Percentiles rank a stretch among this genome's conserved stretches.
Evolutionary conservation across 2,113 vertebrate species (phyloP).

Genomic region (Callopanchax toddi): DNA sequence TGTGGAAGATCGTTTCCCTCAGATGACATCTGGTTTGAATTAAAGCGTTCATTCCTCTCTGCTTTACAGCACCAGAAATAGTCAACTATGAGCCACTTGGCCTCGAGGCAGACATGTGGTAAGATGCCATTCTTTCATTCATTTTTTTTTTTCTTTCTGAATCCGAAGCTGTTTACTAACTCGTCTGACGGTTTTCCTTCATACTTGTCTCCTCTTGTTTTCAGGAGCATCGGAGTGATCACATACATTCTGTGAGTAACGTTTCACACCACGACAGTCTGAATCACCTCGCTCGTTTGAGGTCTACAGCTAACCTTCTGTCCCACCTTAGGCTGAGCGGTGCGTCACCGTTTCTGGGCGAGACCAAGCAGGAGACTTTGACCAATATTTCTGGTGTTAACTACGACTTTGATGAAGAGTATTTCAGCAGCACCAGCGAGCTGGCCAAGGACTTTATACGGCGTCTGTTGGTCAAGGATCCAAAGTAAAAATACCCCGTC

Average conservation of each 20-base stretch:
- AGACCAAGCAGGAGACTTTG: conserved; percentile 96
- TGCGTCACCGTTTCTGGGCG: conserved; percentile 93
- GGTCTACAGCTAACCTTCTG: conserved; percentile 8
- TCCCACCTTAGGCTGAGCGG: conserved; percentile 84
- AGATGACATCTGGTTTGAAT: conserved; percentile 58
- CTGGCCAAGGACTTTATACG: conserved; percentile 98
- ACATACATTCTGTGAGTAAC: conserved; percentile 95
- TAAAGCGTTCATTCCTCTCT: conserved; percentile 43
- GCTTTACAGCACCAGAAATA: conserved; percentile 90
- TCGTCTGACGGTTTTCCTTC: conserved; percentile 16
- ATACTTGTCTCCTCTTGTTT: conserved; percentile 32
- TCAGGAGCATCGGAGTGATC: conserved; percentile 97
- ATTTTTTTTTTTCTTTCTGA: neutral
- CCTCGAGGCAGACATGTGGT: conserved; percentile 98
- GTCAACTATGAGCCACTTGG: conserved; percentile 97
- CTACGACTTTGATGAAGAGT: conserved; percentile 97
- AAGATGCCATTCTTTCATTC: conserved; percentile 72
- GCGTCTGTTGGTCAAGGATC: conserved; percentile 93
- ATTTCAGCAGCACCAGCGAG: conserved; percentile 96
- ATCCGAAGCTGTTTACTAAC: neutral
- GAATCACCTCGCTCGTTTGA: neutral
- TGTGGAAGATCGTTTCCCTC: conserved; percentile 1
- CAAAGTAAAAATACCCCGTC: conserved; percentile 83
- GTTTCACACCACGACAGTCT: neutral
- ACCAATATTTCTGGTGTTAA: conserved; percentile 97